These are phyloP conservation scores for Agrochola lychnidis DNA, from an alignment of 2,888 invertebrate species.

Conservation along the genomic window DNA sequence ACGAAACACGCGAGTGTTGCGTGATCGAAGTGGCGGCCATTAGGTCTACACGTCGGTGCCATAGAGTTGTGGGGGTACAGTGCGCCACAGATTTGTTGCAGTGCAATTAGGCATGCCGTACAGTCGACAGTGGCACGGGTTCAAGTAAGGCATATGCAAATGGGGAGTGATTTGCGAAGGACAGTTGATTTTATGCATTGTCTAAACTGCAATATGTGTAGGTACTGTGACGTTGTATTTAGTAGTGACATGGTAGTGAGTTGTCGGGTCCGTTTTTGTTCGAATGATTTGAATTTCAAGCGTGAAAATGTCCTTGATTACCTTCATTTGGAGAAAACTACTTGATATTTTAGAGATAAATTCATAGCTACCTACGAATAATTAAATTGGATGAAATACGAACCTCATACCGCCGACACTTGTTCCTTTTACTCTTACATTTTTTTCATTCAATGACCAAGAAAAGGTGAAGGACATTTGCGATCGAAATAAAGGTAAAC, in stretches of 20 bases:
- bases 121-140: constrained; percentile 52
- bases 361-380: neutral
- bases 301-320: neutral
- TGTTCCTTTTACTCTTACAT: constrained; percentile 17
- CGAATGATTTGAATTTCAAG: constrained; percentile 6
- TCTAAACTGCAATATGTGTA: constrained; percentile 47
- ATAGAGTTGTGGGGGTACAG: constrained; percentile 53
- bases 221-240: constrained; percentile 23
- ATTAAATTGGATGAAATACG: constrained; percentile 9
- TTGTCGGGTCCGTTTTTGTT: constrained; percentile 19
- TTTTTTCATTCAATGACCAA: constrained; percentile 33
- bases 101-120: constrained; percentile 62
- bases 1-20: constrained; percentile 59
- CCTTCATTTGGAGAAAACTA: neutral
- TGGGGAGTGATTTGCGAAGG: constrained; percentile 60
- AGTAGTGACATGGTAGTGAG: constrained; percentile 20
- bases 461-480: constrained; percentile 43
- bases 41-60: constrained; percentile 53
- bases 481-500: constrained; percentile 43
- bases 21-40: constrained; percentile 52
- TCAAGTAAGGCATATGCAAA: constrained; percentile 62
- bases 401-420: constrained; percentile 2
- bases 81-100: constrained; percentile 57
- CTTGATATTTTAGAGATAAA: neutral
- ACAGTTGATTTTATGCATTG: constrained; percentile 63